Evolutionary conservation across 2,888 invertebrate species (phyloP).

Genomic region (Allophyes oxyacanthae): DNA sequence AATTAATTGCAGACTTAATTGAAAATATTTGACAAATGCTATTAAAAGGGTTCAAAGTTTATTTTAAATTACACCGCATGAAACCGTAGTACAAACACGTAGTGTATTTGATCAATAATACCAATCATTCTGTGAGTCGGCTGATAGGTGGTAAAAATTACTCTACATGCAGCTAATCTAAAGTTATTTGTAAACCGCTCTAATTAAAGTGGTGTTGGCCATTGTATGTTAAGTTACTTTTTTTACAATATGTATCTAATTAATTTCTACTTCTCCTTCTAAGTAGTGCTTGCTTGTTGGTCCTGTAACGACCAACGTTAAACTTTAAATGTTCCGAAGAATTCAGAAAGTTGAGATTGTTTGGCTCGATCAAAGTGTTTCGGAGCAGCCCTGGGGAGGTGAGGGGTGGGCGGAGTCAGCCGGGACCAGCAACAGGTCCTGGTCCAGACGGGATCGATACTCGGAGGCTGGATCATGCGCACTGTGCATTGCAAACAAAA

Average conservation of each 20-base stretch:
- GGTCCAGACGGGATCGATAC: conserved; percentile 79
- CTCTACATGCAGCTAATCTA: too few species aligned
- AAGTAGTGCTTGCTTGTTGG: conserved; percentile 43
- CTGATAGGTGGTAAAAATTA: too few species aligned
- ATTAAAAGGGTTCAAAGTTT: too few species aligned
- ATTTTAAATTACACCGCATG: too few species aligned
- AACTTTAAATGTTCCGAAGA: conserved; percentile 83
- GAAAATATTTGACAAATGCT: too few species aligned
- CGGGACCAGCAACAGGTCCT: conserved; percentile 83
- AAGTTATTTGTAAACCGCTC: not conserved
- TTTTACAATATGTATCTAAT: conserved; percentile 53
- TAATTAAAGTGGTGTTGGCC: conserved; percentile 7
- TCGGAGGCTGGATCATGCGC: conserved; percentile 84
- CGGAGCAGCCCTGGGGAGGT: conserved; percentile 58
- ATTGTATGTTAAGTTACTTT: conserved; percentile 34
- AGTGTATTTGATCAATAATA: too few species aligned
- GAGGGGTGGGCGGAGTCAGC: conserved; percentile 66
- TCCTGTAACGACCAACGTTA: conserved; percentile 51
- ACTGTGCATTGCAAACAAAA: conserved; percentile 72
- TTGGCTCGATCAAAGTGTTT: conserved; percentile 80
- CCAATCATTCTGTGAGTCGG: too few species aligned
- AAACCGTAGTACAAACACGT: too few species aligned
- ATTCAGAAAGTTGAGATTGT: conserved; percentile 85
- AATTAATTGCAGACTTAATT: too few species aligned
- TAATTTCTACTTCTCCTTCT: conserved; percentile 56